Percentiles rank a stretch among this genome's conserved stretches.
phyloP scores from a whole-genome alignment of 2,797 vertebrate species.

The Hirundo rustica region DNA sequence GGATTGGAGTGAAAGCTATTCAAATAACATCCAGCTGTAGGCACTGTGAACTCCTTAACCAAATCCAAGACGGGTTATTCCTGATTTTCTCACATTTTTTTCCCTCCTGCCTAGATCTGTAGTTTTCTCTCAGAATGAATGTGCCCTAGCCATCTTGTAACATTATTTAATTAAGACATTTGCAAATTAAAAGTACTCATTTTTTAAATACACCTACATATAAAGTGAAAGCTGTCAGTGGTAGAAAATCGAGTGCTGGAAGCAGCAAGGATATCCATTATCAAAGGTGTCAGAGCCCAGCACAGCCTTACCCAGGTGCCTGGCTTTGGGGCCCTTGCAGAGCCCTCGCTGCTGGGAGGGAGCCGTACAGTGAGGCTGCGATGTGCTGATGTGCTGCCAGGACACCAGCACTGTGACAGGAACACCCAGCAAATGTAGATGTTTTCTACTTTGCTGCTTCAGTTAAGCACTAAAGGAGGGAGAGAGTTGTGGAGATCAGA shows the following conservation, averaged over 20 bases:
- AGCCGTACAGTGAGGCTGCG: fast-evolving
- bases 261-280: neutral
- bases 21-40: constrained; percentile 23
- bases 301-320: neutral
- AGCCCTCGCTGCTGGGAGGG: fast-evolving
- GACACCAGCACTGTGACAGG: neutral
- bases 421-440: neutral
- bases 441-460: neutral
- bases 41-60: neutral
- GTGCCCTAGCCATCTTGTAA: neutral
- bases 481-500: neutral
- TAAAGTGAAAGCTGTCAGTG: neutral
- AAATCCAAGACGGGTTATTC: neutral
- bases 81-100: neutral
- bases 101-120: neutral
- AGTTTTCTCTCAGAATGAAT: neutral
- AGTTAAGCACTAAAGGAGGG: neutral
- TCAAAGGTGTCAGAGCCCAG: neutral
- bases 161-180: neutral
- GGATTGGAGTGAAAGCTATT: constrained; percentile 24
- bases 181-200: neutral
- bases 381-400: neutral
- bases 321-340: neutral
- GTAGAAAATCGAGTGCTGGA: neutral
- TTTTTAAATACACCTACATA: neutral